Evolutionary conservation across 1,140 invertebrate species (phyloP).

Genomic region (Anastrepha ludens): DNA sequence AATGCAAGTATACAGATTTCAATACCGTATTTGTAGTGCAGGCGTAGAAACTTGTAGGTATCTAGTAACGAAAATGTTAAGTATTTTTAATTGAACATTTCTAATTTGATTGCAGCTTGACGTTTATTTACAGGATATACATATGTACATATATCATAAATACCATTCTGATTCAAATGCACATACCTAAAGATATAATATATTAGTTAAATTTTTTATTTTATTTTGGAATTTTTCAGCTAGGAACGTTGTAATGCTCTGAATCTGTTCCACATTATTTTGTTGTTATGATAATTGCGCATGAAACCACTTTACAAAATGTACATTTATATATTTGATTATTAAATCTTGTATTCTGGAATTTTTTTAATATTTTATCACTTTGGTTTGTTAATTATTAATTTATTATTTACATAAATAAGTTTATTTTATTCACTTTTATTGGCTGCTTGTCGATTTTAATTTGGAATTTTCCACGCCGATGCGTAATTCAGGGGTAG

Average conservation of each 20-base stretch:
- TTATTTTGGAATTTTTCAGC: not conserved
- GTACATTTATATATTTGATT: not conserved
- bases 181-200: too few relatives aligned
- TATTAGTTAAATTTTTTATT: not conserved
- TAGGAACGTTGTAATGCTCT: not conserved
- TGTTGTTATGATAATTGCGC: not conserved
- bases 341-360: not conserved
- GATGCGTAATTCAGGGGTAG: not conserved
- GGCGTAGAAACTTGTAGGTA: too few relatives aligned
- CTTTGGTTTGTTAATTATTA: not conserved
- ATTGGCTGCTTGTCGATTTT: constrained; percentile 3
- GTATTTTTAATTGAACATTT: too few relatives aligned
- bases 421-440: constrained; percentile 21
- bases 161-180: too few relatives aligned
- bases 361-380: not conserved
- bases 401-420: not conserved
- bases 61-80: too few relatives aligned
- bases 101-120: too few relatives aligned
- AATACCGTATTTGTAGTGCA: too few relatives aligned
- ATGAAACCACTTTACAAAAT: not conserved
- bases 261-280: not conserved
- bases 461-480: constrained; percentile 49
- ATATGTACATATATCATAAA: too few relatives aligned
- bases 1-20: not conserved
- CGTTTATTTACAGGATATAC: too few relatives aligned